Evolutionary conservation across 37 sponge, comb jelly and placozoan species (phyloP).

Genomic region (Haliclona indistincta): DNA sequence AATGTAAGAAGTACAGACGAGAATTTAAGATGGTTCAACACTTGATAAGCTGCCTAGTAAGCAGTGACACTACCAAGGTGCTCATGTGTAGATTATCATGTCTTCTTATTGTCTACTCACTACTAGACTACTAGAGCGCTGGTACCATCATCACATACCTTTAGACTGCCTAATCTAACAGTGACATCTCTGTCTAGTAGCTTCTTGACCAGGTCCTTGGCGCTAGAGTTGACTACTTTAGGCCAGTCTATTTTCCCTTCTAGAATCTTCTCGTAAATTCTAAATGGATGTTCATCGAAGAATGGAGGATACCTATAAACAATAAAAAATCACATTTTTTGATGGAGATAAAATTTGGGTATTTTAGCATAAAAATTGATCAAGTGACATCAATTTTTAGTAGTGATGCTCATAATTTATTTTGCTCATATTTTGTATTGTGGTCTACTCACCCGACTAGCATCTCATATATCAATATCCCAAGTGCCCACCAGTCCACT

Average conservation of each 20-base stretch:
- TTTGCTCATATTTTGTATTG: background rate
- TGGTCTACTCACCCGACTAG: conserved; percentile 85
- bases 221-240: conserved; percentile 55
- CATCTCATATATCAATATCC: conserved; percentile 95
- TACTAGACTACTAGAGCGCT: too few species aligned
- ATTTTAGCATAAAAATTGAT: too few species aligned
- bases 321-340: too few species aligned
- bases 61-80: too few species aligned
- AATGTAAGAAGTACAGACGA: too few species aligned
- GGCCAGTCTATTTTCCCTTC: conserved; percentile 87
- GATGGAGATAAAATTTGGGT: too few species aligned
- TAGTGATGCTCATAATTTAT: background rate
- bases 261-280: conserved; percentile 94
- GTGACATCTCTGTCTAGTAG: conserved; percentile 80
- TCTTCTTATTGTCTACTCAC: too few species aligned
- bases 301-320: conserved; percentile 95
- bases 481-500: conserved; percentile 98
- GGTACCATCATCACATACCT: too few species aligned
- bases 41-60: too few species aligned
- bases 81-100: too few species aligned
- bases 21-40: too few species aligned
- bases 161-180: conserved; percentile 78
- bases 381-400: too few species aligned
- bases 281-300: conserved; percentile 92
- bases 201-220: conserved; percentile 84